Evolutionary conservation across 1,140 invertebrate genomes (phyloP).

Genomic region (Hyles euphorbiae): DNA sequence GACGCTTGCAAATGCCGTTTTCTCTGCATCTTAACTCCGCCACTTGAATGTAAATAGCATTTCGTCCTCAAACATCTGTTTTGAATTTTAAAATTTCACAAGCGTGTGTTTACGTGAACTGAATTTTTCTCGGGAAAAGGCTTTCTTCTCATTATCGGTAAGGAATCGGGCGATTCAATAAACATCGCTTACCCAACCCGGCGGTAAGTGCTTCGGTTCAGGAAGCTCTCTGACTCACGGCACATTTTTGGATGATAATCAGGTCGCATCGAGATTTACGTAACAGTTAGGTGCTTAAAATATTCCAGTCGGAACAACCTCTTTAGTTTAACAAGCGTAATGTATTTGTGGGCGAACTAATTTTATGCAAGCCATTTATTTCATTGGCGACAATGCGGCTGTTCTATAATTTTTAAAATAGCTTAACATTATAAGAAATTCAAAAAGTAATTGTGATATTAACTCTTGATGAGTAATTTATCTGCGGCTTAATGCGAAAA

Average conservation of each 20-base stretch:
- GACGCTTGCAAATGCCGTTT: conserved; percentile 46
- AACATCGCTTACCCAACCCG: conserved; percentile 38
- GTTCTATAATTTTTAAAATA: too few relatives aligned
- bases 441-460: too few relatives aligned
- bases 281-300: conserved; percentile 24
- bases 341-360: not conserved
- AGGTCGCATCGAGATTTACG: conserved; percentile 38
- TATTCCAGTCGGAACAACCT: conserved; percentile 5
- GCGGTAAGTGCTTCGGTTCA: conserved; percentile 36
- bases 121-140: conserved; percentile 37
- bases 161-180: conserved; percentile 44
- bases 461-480: too few relatives aligned
- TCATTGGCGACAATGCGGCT: too few relatives aligned
- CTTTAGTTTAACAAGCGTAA: not conserved
- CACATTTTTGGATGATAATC: conserved; percentile 37
- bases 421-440: too few relatives aligned
- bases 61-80: conserved; percentile 38
- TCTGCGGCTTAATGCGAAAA: too few relatives aligned
- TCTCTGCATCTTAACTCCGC: conserved; percentile 42
- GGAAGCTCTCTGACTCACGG: conserved; percentile 37
- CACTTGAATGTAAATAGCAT: conserved; percentile 52
- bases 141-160: conserved; percentile 30
- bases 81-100: conserved; percentile 61
- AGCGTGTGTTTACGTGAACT: conserved; percentile 37
- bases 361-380: too few relatives aligned